Evolutionary conservation across 2,797 vertebrate genomes (phyloP).

Genomic region (Clarias laeviceps): DNA sequence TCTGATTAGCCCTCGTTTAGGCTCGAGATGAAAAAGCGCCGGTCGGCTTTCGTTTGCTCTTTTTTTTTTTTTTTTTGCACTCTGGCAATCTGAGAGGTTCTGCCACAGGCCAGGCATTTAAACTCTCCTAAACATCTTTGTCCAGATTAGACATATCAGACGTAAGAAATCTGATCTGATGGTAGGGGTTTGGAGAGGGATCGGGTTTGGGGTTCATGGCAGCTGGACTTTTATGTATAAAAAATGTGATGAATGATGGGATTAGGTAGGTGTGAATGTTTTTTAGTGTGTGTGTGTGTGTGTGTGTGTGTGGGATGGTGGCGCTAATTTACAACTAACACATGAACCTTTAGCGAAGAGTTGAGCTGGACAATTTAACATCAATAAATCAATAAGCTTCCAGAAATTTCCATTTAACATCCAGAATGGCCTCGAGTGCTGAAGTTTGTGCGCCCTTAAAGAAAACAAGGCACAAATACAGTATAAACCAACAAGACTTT

Average conservation of each 20-base stretch:
- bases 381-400: background rate
- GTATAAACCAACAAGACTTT: background rate
- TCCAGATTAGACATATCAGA: slow-evolving; percentile 34
- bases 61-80: slow-evolving; percentile 12
- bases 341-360: background rate
- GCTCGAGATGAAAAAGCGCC: slow-evolving; percentile 30
- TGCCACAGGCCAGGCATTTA: slow-evolving; percentile 26
- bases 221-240: slow-evolving; percentile 51
- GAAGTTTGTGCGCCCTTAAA: background rate
- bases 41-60: slow-evolving; percentile 25
- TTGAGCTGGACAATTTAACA: background rate
- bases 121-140: slow-evolving; percentile 41
- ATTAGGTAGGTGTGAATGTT: slow-evolving; percentile 38
- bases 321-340: background rate
- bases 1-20: slow-evolving; percentile 52
- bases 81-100: slow-evolving; percentile 41
- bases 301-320: background rate
- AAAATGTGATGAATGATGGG: slow-evolving; percentile 57
- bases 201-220: slow-evolving; percentile 25
- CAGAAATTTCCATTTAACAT: background rate
- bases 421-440: background rate
- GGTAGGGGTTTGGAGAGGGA: background rate
- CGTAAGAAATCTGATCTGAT: slow-evolving; percentile 48
- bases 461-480: background rate
- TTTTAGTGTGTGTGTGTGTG: slow-evolving; percentile 18